These are phyloP conservation scores for Lerema accius DNA, from an alignment of 1,140 invertebrate genomes.

Conservation along the genomic window DNA sequence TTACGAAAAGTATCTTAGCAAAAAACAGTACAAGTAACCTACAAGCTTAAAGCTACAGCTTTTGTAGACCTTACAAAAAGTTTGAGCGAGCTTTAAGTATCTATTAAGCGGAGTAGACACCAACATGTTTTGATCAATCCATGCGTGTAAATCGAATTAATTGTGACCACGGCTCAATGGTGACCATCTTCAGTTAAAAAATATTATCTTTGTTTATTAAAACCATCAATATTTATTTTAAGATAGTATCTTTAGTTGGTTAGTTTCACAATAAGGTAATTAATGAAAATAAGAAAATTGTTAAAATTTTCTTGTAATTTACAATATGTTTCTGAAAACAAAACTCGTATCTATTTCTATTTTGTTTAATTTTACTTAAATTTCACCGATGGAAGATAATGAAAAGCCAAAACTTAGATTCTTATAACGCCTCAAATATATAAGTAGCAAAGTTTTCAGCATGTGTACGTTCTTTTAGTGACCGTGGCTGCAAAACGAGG, in stretches of 20 bases:
- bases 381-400: too few species aligned
- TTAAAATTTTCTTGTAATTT: too few species aligned
- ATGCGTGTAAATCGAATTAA: constrained; percentile 67
- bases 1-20: neutral
- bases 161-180: constrained; percentile 42
- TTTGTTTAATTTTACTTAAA: too few species aligned
- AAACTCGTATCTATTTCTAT: too few species aligned
- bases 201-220: constrained; percentile 26
- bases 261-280: too few species aligned
- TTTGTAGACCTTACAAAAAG: constrained; percentile 8
- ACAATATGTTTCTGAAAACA: too few species aligned
- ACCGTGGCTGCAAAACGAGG: too few species aligned
- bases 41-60: neutral
- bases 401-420: too few species aligned
- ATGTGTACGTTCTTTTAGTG: too few species aligned
- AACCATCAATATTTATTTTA: constrained; percentile 21
- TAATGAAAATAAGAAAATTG: too few species aligned
- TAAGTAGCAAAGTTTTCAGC: too few species aligned
- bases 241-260: constrained; percentile 21
- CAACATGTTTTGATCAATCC: constrained; percentile 60
- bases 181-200: constrained; percentile 32
- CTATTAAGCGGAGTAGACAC: constrained; percentile 46
- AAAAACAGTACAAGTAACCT: neutral
- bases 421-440: too few species aligned
- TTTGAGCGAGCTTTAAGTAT: constrained; percentile 34